A percentile compares a stretch with the other conserved stretches of the same genome.
Evolutionary conservation across 1,140 invertebrate species (phyloP).

Genomic region (Dendroctonus valens): DNA sequence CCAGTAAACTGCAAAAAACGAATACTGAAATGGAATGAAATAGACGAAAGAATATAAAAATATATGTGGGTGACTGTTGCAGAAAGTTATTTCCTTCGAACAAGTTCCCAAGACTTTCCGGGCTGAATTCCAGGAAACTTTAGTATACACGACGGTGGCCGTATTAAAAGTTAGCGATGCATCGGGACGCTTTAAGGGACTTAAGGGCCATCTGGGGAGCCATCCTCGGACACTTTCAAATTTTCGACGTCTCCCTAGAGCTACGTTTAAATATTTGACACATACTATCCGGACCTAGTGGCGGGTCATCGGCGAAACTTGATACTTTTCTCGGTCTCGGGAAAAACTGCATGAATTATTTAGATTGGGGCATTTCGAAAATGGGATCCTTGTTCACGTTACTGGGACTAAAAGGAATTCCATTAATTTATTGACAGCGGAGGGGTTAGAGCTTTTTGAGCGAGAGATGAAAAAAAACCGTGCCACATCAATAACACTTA

Average conservation of each 20-base stretch:
- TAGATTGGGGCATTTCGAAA: conserved; percentile 28
- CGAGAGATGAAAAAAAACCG: no score
- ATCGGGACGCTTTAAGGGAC: conserved; percentile 36
- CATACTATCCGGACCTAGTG: conserved; percentile 50
- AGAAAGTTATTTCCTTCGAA: conserved; percentile 23
- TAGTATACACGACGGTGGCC: conserved; percentile 28
- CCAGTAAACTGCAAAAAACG: no score
- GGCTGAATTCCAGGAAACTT: conserved; percentile 27
- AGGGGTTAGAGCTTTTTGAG: no score
- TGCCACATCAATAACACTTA: no score
- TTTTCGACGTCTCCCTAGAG: conserved; percentile 49
- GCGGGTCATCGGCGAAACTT: conserved; percentile 49
- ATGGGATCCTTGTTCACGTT: no score
- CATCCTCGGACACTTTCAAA: conserved; percentile 51
- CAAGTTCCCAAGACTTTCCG: conserved; percentile 24
- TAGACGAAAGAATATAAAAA: conserved; percentile 6
- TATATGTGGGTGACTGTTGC: conserved; percentile 10
- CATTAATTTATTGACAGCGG: no score
- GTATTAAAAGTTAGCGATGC: conserved; percentile 37
- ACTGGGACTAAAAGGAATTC: no score
- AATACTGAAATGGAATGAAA: background rate
- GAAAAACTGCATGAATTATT: conserved; percentile 29
- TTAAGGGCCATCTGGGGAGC: conserved; percentile 47
- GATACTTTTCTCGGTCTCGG: conserved; percentile 40
- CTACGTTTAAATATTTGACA: conserved; percentile 53